These are phyloP conservation scores for Sphyrna mokarran DNA, from an alignment of 2,113 vertebrate genomes.

Conservation along the genomic window DNA sequence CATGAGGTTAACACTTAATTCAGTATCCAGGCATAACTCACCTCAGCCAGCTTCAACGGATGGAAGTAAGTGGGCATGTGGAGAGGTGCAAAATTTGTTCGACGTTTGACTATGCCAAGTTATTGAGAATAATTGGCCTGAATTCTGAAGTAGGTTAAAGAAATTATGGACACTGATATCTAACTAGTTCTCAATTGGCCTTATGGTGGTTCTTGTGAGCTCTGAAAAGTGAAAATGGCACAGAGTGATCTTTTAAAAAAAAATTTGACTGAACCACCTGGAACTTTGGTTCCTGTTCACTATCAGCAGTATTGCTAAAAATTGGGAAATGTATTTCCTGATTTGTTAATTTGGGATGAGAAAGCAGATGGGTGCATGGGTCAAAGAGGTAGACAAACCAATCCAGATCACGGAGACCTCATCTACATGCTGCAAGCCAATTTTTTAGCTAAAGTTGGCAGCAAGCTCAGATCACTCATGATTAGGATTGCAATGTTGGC, in stretches of 20 bases:
- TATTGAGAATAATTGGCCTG: background rate
- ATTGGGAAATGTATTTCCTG: background rate
- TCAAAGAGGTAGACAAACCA: no score
- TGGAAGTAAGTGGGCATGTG: background rate
- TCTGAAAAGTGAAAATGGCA: background rate
- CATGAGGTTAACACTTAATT: background rate
- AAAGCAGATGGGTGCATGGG: background rate
- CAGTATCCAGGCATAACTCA: background rate
- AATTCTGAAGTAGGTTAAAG: background rate
- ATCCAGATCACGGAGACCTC: background rate
- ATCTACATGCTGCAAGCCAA: background rate
- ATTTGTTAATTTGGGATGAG: background rate
- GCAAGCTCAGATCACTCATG: background rate
- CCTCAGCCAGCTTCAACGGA: background rate
- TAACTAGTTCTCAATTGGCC: background rate
- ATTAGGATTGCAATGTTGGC: background rate
- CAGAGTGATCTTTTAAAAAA: background rate
- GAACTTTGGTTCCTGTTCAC: background rate
- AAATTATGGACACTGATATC: background rate
- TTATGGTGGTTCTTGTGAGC: background rate
- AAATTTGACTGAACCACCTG: background rate
- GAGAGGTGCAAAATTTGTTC: background rate
- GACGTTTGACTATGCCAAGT: background rate
- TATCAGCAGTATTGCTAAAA: background rate
- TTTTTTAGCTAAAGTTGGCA: background rate